These are phyloP conservation scores for Bombus sibiricus DNA, from an alignment of 1,140 invertebrate genomes.

Conservation along the genomic window DNA sequence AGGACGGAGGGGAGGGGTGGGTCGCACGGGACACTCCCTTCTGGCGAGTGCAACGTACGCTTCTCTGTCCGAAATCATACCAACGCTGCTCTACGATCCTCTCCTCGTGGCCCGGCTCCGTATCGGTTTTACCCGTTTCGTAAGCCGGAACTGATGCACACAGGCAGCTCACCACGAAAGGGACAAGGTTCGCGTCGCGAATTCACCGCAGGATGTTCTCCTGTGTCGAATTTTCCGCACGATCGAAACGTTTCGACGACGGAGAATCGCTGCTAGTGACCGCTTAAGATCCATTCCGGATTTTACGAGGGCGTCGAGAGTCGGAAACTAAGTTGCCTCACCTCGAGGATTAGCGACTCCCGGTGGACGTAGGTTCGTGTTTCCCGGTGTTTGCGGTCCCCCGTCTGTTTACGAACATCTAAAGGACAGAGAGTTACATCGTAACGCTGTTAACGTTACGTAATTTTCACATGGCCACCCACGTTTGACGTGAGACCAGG, in stretches of 20 bases:
- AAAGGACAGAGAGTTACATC: neutral
- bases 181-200: conserved; percentile 9
- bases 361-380: neutral
- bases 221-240: conserved; percentile 17
- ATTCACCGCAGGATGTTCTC: conserved; percentile 20
- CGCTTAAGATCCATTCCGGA: conserved; percentile 22
- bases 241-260: conserved; percentile 47
- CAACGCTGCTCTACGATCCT: conserved; percentile 19
- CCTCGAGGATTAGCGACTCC: neutral
- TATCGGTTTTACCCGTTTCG: neutral
- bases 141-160: neutral
- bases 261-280: neutral
- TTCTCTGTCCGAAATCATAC: conserved; percentile 66
- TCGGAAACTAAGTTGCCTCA: neutral
- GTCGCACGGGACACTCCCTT: conserved; percentile 72
- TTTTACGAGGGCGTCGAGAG: conserved; percentile 17
- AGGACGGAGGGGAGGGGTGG: conserved; percentile 53
- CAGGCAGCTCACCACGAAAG: neutral
- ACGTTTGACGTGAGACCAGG: no score
- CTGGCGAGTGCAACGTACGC: conserved; percentile 74
- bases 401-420: neutral
- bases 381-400: neutral
- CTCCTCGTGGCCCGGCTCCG: conserved; percentile 34
- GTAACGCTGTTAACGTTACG: neutral
- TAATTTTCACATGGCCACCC: neutral